Conservation (phyloP, 1,140 invertebrate species). For the Asbolus verrucosus region DNA sequence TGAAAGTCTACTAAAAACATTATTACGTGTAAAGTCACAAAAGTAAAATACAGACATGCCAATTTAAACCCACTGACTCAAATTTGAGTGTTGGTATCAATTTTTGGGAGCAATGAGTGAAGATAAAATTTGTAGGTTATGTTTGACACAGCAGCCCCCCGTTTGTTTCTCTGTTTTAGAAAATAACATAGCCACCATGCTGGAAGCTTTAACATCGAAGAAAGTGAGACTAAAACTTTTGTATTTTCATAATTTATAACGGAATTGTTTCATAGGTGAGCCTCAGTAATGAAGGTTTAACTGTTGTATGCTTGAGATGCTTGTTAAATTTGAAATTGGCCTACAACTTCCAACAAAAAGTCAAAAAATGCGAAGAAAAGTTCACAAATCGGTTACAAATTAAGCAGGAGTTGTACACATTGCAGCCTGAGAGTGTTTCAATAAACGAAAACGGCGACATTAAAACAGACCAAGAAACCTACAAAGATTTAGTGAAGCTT, state of each 20-base stretch:
- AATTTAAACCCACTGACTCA: neutral
- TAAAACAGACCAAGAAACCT: no score
- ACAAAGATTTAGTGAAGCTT: no score
- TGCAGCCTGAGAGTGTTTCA: no score
- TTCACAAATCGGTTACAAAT: neutral
- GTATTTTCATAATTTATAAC: no score
- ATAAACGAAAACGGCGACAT: neutral
- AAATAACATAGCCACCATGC: neutral
- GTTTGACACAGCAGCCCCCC: neutral
- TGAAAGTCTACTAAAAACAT: no score
- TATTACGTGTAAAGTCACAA: no score
- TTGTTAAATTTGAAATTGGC: neutral
- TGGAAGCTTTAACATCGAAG: neutral
- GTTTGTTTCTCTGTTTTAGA: neutral
- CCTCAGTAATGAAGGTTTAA: neutral
- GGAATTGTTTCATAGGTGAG: no score
- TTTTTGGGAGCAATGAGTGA: no score
- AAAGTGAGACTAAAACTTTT: neutral
- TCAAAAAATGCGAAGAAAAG: neutral
- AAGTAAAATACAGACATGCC: no score
- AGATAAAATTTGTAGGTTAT: conserved; percentile 6
- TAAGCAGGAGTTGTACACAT: no score
- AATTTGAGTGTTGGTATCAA: neutral
- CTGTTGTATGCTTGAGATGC: neutral
- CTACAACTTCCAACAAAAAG: neutral